phyloP scores from a whole-genome alignment of 1,140 invertebrate species.

The Drosophila tropicalis region DNA sequence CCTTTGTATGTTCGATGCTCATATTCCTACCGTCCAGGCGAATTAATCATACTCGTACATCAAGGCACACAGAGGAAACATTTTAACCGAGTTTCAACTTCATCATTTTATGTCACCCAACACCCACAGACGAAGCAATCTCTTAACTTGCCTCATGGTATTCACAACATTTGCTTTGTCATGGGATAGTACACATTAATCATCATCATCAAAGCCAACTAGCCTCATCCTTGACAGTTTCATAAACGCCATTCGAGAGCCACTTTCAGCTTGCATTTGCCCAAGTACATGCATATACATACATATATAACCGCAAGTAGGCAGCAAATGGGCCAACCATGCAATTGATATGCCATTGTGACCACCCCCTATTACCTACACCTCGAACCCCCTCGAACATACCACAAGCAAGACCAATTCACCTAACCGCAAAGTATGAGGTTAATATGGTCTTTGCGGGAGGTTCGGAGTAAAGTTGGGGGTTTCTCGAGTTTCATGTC shows the following conservation, averaged over 20 bases:
- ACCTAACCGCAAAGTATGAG: constrained; percentile 68
- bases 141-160: constrained; percentile 19
- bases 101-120: constrained; percentile 27
- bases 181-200: constrained; percentile 66
- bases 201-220: constrained; percentile 41
- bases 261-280: constrained; percentile 56
- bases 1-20: neutral
- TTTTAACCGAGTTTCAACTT: neutral
- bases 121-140: constrained; percentile 26
- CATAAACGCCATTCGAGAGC: constrained; percentile 58
- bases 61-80: neutral
- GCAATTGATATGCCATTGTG: constrained; percentile 56
- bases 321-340: constrained; percentile 52
- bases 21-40: neutral
- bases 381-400: constrained; percentile 1
- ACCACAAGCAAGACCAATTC: constrained; percentile 16
- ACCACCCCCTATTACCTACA: neutral
- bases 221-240: constrained; percentile 67
- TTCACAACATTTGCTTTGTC: constrained; percentile 73
- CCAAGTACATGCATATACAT: constrained; percentile 27
- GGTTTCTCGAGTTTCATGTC: neutral
- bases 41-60: constrained; percentile 2
- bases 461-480: neutral
- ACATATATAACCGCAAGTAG: constrained; percentile 61
- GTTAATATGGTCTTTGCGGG: constrained; percentile 57